Base-by-base conservation (phyloP, 1,140 invertebrate species). In the Nymphalis io region DNA sequence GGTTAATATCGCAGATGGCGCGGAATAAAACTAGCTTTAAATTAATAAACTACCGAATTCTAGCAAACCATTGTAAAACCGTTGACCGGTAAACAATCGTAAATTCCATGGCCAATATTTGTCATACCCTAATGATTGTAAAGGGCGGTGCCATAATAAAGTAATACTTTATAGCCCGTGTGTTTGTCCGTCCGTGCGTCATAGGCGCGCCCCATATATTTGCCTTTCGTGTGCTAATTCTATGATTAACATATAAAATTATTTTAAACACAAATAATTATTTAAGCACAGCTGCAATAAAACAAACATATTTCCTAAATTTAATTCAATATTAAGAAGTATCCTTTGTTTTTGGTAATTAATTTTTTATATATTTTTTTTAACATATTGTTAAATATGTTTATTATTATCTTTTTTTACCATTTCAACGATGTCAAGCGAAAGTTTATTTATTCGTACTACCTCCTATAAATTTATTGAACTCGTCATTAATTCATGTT, bases 101-200 rank as follows among this genome's bases (percentile, higher is more conserved):
- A 79, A 79, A 74, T 72, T 73, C 74, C 69, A 62, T 20, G 61
- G 57, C 65, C 76, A 75, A 74, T 83, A 74, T 83, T 83, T 83
- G 79, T 68, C 68, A 68, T 73, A 76, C 66, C 75, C 46, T 80
- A 81, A 79, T 76, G 78, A 82, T 81, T 76, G 79, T 79, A 75
- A 61, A 82, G 71, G 80, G 80, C 64, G 76, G 76, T 73, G 71
- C 77, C 74, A 80, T 74, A 82, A 75, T 83, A 82, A 83, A 83
- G 74, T 83, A 76, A 79, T 83, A 81, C 70, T 83, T 83, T 83
- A 83, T 83, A 74, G 74, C 72, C 68, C 44, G 73, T 78, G 71
- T 83, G 78, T 83, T 83, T 81, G 76, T 77, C n/a, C 67, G 72
- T 68, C 58, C 73, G 80, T 80, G 80, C 78, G 81, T 83, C 78